Evolutionary conservation across 2,888 invertebrate genomes (phyloP), one percentile per base, ranked within the genome.

Genomic region (Chalcis sispes): DNA sequence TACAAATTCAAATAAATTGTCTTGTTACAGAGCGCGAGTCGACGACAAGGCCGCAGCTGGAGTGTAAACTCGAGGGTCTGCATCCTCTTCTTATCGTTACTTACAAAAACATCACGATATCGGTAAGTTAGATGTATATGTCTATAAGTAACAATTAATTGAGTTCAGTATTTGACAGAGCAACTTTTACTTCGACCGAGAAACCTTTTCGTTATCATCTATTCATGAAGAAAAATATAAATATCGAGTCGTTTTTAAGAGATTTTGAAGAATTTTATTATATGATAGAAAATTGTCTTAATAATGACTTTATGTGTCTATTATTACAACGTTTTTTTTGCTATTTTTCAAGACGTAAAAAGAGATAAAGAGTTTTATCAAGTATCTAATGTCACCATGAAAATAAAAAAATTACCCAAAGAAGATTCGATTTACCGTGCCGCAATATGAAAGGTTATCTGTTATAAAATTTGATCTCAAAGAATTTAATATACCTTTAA

Each of bases 1-100:
- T 52, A 40, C 42, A 64, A 74, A 69, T 67, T 69, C 61, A 64
- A 75, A 69, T 58, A 42, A 58, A 20, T 42, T 62, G 25, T 76
- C 5, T 66, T 23, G 61, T 77, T 78, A 50, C 75, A 78, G 78
- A 58, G 42, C 75, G 70, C 18, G 72, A 46, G 2, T 54, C 78
- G 36, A 70, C 72, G 32, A 25, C 61, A 27, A 15, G 4, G 56
- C 75, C 75, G n/a, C 75, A 70, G 10, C 70, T 29, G 46, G 87
- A 87, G 73, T 90, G 90, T 79, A 87, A 84, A 76, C 83, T 90
- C 76, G 89, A 89, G 77, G 87, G 89, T 52, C 83, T 89, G 15
- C 89, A 89, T 67, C 88, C 89, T 0, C 85, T 89, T 72, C 84
- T 90, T 72, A 86, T 89, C 77, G 85, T 90, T 78, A 89, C 89